Evolutionary conservation across 2,113 vertebrate genomes (phyloP), one percentile per base, ranked within the genome.

Genomic region (Pseudorectes ferrugineus): DNA sequence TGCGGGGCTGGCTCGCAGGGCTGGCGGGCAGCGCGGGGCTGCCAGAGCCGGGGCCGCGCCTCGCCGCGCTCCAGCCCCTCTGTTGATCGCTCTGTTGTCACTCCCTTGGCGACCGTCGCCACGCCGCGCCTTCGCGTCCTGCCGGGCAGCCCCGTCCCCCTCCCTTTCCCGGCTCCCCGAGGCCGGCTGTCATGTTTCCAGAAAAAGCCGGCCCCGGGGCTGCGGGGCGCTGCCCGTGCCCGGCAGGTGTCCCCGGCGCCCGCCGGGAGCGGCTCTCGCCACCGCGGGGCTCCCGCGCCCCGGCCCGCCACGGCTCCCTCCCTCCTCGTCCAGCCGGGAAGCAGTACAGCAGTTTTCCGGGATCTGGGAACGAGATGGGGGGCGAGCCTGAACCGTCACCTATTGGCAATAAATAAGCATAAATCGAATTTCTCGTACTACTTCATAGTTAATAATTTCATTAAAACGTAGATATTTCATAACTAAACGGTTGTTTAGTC

Each of bases 51-150:
- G 79, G 93, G 82, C 94, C 46, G 45, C 84, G 40, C 75, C 86
- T 84, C 77, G 76, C 91, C 93, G 72, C 75, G 75, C 95, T 33
- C 59, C 82, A 84, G 93, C 92, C 70, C 70, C 83, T 82, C 92
- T 97, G 95, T 97, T 97, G 96, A 97, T 95, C 71, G 57, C 88
- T 79, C 89, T 98, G 96, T 97, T 97, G 96, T 97, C 95, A 80
- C 96, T 96, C 93, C 93, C 97, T 96, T 97, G 96, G 94, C 97
- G 97, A 97, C 97, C 85, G 95, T 83, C 96, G 92, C 97, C 96
- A 97, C 89, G 94, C 97, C 95, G 97, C 96, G 95, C 95, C 94
- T 97, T 92, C 95, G 48, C 31, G 36, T 95, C 85, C 95, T 94
- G 92, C 88, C 76, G 75, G 49, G 33, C 55, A 35, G 10, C 51